Percentiles rank a stretch among this genome's conserved stretches.
These are phyloP conservation scores for Toxostoma redivivum DNA, from an alignment of 2,113 vertebrate species.

Conservation along the genomic window DNA sequence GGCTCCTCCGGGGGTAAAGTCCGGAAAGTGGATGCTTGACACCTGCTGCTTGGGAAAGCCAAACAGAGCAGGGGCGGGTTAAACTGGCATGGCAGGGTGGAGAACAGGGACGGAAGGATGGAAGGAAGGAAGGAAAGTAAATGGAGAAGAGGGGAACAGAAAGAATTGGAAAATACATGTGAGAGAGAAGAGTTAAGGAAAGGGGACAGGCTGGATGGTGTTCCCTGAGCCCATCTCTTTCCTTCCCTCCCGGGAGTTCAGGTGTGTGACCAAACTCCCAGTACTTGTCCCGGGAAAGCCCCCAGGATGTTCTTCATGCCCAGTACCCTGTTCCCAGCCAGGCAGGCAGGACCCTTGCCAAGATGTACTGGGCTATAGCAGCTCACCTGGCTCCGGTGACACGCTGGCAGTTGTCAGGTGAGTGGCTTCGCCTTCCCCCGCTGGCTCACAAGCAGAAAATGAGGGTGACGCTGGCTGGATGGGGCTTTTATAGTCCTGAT, in stretches of 20 bases:
- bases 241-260: accelerated
- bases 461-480: constrained; percentile 55
- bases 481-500: constrained; percentile 81
- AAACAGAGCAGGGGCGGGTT: constrained; percentile 32
- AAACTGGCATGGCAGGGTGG: background rate
- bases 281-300: background rate
- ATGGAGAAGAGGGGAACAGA: background rate
- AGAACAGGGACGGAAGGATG: background rate
- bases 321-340: background rate
- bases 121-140: background rate
- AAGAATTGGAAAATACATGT: background rate
- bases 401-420: constrained; percentile 67
- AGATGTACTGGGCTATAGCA: background rate
- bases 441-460: constrained; percentile 49
- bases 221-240: background rate
- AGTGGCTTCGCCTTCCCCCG: constrained; percentile 19
- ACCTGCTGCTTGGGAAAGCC: constrained; percentile 55
- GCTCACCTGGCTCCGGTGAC: constrained; percentile 62
- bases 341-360: background rate
- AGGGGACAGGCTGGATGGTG: background rate
- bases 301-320: background rate
- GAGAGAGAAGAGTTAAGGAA: background rate
- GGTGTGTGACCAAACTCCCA: background rate
- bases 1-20: background rate
- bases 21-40: background rate